Evolutionary conservation across 2,797 vertebrate genomes (phyloP).

Genomic region (Synaphobranchus kaupii): DNA sequence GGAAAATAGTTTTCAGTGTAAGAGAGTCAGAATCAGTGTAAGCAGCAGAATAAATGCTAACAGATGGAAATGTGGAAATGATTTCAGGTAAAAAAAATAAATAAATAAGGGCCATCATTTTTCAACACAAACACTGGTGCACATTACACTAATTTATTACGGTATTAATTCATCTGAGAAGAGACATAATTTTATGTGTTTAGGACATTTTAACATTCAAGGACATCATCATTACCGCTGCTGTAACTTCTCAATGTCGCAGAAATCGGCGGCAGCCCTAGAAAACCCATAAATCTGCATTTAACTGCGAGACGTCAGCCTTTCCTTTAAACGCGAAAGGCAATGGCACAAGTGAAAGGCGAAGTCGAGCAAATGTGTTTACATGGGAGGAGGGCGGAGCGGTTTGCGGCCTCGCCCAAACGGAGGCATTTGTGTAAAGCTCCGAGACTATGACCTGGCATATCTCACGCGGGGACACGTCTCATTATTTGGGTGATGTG

Average conservation of each 20-base stretch:
- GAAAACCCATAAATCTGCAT: background rate
- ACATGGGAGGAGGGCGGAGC: background rate
- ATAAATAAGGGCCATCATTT: background rate
- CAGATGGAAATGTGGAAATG: background rate
- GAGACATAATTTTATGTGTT: background rate
- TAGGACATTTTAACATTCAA: background rate
- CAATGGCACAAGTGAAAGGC: background rate
- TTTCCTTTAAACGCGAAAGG: background rate
- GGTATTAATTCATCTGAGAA: background rate
- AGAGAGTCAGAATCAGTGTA: background rate
- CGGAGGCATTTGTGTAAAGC: background rate
- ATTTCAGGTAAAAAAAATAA: background rate
- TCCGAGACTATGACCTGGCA: background rate
- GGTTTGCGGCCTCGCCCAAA: background rate
- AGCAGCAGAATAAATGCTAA: background rate
- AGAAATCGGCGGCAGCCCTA: background rate
- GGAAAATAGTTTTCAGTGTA: background rate
- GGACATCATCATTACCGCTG: background rate
- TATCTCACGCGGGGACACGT: background rate
- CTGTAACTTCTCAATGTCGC: background rate
- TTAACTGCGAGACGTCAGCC: background rate
- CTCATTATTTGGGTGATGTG: background rate
- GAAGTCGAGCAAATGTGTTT: background rate
- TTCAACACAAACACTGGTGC: background rate
- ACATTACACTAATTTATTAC: background rate